Evolutionary conservation across 1,140 invertebrate genomes (phyloP), one percentile per base, ranked within the genome.

Genomic region (Dufourea novaeangliae): DNA sequence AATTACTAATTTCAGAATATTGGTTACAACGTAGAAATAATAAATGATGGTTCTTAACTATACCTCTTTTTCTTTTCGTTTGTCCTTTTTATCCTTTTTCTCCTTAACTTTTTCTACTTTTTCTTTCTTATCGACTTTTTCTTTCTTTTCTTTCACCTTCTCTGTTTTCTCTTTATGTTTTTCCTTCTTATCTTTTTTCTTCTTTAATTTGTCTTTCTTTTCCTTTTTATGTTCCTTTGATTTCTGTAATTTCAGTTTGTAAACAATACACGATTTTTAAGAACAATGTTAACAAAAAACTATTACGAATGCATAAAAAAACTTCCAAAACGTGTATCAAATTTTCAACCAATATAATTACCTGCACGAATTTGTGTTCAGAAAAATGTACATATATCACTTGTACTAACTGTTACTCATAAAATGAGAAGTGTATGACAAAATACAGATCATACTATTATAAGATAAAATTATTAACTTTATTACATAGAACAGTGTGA

Each of bases 181-280:
- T 76, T 95, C 94, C 79, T 96, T 96, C 83, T 96, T 96, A 69
- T 96, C 95, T 84, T 96, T 96, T 86, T 97, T 97, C 88, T 96
- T 96, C 86, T 96, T 96, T 6, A 95, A 92, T 89, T 95, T 95
- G 41, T 95, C 93, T 85, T 95, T 95, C 82, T 95, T 95, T 72
- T 95, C 95, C 63, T 95, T 94, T 89, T 96, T 96, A 84, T 95
- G 94, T 66, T 95, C 94, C 84, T 95, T 95, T 44, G 94, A 93
- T 83, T 96, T 96, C 89, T 95, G 93, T 56, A 90, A 89, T 85
- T 39, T 73, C 52, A 59, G 37, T 61, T 67, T 54, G 44, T 62
- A 27, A 67, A 14, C n/a, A 39, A 69, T 41, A 41, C 5, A 5
- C 34, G n/a, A 57, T n/a, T 41, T 2, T 29, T 17, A 34, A 39